A percentile compares a stretch with the other conserved stretches of the same genome.
These are phyloP conservation scores for Melanostoma scalare DNA, from an alignment of 2,888 invertebrate genomes.

Conservation along the genomic window DNA sequence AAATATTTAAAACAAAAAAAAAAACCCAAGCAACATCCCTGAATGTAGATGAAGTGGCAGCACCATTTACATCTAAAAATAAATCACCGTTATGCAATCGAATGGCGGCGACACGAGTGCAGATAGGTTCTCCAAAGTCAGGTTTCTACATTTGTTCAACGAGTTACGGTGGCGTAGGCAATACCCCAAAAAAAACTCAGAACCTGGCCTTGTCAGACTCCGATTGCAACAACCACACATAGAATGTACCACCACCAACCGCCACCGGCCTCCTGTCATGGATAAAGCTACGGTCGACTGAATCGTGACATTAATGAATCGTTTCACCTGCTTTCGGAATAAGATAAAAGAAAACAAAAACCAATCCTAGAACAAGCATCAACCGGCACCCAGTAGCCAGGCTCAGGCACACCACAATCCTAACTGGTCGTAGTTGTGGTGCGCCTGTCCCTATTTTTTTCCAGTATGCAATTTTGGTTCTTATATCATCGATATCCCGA, in stretches of 20 bases:
- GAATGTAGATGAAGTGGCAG: slow-evolving; percentile 43
- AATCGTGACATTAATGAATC: slow-evolving; percentile 69
- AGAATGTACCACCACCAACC: slow-evolving; percentile 8
- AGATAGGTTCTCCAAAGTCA: slow-evolving; percentile 43
- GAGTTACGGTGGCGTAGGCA: slow-evolving; percentile 27
- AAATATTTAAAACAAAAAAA: slow-evolving; percentile 5
- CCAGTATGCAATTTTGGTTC: slow-evolving; percentile 47
- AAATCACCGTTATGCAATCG: slow-evolving; percentile 67
- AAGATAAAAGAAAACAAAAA: slow-evolving; percentile 56
- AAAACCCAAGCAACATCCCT: neutral
- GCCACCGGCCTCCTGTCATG: slow-evolving; percentile 43
- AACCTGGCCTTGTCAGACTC: slow-evolving; percentile 30
- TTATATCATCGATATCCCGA: slow-evolving; percentile 35
- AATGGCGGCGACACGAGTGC: slow-evolving; percentile 13
- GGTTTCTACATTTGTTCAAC: slow-evolving; percentile 25
- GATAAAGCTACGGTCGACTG: slow-evolving; percentile 55
- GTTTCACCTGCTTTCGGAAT: slow-evolving; percentile 67
- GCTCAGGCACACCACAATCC: neutral
- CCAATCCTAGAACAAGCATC: slow-evolving; percentile 10
- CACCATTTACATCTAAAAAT: slow-evolving; percentile 59
- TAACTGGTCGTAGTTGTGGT: slow-evolving; percentile 14
- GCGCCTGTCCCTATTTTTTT: neutral
- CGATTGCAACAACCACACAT: slow-evolving; percentile 27
- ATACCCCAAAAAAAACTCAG: slow-evolving; percentile 42
- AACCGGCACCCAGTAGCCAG: slow-evolving; percentile 12